Evolutionary conservation across 2,113 vertebrate species (phyloP).

Genomic region (Pachypanchax playfairii): DNA sequence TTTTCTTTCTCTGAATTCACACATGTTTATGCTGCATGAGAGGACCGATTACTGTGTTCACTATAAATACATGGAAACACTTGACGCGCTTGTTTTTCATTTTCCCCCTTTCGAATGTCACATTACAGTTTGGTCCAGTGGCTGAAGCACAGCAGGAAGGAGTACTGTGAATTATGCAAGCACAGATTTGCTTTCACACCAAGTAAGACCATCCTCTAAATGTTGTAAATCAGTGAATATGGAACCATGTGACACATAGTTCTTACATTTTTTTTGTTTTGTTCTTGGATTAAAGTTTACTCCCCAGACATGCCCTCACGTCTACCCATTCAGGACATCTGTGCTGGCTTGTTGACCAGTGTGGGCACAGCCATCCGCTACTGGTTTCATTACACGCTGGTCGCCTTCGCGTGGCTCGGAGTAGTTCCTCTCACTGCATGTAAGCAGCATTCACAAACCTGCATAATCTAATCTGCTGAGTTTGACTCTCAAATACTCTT

Average conservation of each 20-base stretch:
- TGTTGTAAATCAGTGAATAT: conserved; percentile 1
- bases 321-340: conserved; percentile 98
- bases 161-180: conserved; percentile 99
- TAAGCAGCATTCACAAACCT: conserved; percentile 74
- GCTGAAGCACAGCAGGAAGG: conserved; percentile 99
- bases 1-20: too few relatives aligned
- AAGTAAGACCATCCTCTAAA: conserved; percentile 85
- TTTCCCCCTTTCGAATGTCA: conserved; percentile 26
- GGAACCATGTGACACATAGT: not conserved
- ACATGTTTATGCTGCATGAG: too few relatives aligned
- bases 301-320: conserved; percentile 99
- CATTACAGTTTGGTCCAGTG: conserved; percentile 96
- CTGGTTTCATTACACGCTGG: conserved; percentile 99
- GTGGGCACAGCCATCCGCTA: conserved; percentile 99
- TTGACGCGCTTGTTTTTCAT: not conserved
- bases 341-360: conserved; percentile 96
- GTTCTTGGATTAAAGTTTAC: conserved; percentile 93
- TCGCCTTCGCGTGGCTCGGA: conserved; percentile 99
- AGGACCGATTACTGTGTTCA: too few relatives aligned
- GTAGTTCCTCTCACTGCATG: conserved; percentile 99
- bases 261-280: not conserved
- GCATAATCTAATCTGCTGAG: not conserved
- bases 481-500: too few relatives aligned
- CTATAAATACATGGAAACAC: too few relatives aligned
- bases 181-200: conserved; percentile 99